phyloP scores from a whole-genome alignment of 2,888 invertebrate species.

The Tholera decimalis region DNA sequence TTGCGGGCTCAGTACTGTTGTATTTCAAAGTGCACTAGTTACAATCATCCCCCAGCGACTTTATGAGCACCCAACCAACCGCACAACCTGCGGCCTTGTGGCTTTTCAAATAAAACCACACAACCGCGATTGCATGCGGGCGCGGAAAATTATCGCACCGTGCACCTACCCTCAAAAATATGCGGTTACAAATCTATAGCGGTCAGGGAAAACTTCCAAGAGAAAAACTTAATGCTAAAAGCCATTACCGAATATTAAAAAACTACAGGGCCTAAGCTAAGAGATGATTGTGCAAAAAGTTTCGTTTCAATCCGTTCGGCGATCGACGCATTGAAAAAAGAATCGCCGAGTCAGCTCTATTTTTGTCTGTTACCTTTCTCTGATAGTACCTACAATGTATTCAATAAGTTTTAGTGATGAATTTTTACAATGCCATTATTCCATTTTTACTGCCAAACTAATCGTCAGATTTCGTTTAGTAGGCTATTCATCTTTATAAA shows the following conservation, averaged over 20 bases:
- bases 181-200: conserved; percentile 2
- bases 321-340: conserved; percentile 43
- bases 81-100: conserved; percentile 16
- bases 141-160: conserved; percentile 19
- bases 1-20: neutral
- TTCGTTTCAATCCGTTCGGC: conserved; percentile 38
- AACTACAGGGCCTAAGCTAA: conserved; percentile 31
- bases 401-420: conserved; percentile 44
- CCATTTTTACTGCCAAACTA: conserved; percentile 15
- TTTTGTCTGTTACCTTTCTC: conserved; percentile 21
- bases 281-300: conserved; percentile 55
- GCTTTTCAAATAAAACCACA: conserved; percentile 31
- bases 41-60: conserved; percentile 11
- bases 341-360: conserved; percentile 48
- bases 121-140: conserved; percentile 31
- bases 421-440: conserved; percentile 24
- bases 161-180: conserved; percentile 20
- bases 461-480: conserved; percentile 14
- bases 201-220: conserved; percentile 4
- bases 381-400: conserved; percentile 28
- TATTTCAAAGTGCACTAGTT: conserved; percentile 14
- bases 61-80: conserved; percentile 35
- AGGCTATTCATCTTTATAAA: conserved; percentile 3
- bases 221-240: conserved; percentile 33
- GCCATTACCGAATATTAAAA: conserved; percentile 50